These are phyloP conservation scores for Apotomis turbidana DNA, from an alignment of 2,888 invertebrate species.

Conservation along the genomic window DNA sequence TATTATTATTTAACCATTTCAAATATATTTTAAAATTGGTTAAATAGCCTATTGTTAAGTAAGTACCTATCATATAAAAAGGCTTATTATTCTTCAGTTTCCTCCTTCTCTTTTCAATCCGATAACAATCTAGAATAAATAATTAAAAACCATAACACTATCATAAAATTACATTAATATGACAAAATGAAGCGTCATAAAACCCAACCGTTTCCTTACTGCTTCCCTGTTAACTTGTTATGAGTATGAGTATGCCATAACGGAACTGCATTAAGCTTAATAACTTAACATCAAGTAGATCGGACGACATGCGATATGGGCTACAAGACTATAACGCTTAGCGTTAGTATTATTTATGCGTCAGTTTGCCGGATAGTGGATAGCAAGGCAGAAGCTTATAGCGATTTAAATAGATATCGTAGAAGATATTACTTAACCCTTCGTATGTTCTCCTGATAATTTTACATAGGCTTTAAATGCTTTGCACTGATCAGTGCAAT, in stretches of 20 bases:
- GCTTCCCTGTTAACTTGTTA: slow-evolving; percentile 4
- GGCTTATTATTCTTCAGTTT: too few relatives aligned
- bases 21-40: too few relatives aligned
- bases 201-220: slow-evolving; percentile 11
- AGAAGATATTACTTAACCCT: too few relatives aligned
- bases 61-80: too few relatives aligned
- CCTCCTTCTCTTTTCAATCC: too few relatives aligned
- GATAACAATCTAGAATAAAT: too few relatives aligned
- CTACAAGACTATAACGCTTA: slow-evolving; percentile 17
- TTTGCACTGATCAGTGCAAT: too few relatives aligned
- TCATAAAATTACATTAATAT: neutral
- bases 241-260: neutral
- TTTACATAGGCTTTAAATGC: too few relatives aligned
- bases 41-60: too few relatives aligned
- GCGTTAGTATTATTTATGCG: slow-evolving; percentile 39
- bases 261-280: slow-evolving; percentile 10
- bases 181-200: slow-evolving; percentile 19
- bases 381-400: neutral
- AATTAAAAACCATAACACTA: neutral
- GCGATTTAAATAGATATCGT: slow-evolving; percentile 7
- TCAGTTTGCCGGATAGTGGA: neutral
- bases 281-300: slow-evolving; percentile 2
- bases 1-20: too few relatives aligned
- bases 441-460: too few relatives aligned
- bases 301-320: slow-evolving; percentile 15